phyloP scores from a whole-genome alignment of 2,113 vertebrate genomes.

The Oryzias melastigma region DNA sequence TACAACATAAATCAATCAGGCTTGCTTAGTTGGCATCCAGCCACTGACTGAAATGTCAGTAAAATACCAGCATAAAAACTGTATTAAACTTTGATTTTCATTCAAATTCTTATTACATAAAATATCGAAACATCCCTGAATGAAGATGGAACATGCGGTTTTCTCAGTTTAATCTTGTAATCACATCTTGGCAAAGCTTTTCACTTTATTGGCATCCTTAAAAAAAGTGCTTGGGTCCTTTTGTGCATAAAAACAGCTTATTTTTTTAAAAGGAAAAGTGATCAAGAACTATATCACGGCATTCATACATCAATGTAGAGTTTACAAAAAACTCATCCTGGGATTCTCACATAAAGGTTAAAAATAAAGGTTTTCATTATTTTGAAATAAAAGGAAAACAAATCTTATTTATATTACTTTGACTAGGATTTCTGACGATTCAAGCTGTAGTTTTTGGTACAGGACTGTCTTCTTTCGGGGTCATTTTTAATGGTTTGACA shows the following conservation, averaged over 20 bases:
- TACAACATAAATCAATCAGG: no score
- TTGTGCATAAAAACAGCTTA: constrained; percentile 57
- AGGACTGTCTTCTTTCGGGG: constrained; percentile 9
- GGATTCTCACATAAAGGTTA: constrained; percentile 54
- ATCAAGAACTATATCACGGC: constrained; percentile 66
- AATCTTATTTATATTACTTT: constrained; percentile 26
- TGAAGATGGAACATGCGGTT: constrained; percentile 49
- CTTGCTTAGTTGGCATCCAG: no score
- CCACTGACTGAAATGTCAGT: no score
- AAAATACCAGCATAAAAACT: no score
- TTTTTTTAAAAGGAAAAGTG: constrained; percentile 27
- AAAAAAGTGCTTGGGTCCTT: constrained; percentile 94
- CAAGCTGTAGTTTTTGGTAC: constrained; percentile 12
- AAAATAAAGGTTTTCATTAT: constrained; percentile 27
- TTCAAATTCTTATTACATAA: constrained; percentile 70
- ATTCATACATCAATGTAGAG: constrained; percentile 76
- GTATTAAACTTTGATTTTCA: constrained; percentile 41
- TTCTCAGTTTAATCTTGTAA: constrained; percentile 56
- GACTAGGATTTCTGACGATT: constrained; percentile 20
- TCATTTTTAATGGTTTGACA: background rate
- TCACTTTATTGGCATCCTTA: constrained; percentile 90
- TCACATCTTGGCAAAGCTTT: constrained; percentile 82
- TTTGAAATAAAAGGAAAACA: constrained; percentile 37
- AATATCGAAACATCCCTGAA: constrained; percentile 57
- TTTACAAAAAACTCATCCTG: constrained; percentile 70